Evolutionary conservation across 2,113 vertebrate genomes (phyloP).

Genomic region (Meles meles): DNA sequence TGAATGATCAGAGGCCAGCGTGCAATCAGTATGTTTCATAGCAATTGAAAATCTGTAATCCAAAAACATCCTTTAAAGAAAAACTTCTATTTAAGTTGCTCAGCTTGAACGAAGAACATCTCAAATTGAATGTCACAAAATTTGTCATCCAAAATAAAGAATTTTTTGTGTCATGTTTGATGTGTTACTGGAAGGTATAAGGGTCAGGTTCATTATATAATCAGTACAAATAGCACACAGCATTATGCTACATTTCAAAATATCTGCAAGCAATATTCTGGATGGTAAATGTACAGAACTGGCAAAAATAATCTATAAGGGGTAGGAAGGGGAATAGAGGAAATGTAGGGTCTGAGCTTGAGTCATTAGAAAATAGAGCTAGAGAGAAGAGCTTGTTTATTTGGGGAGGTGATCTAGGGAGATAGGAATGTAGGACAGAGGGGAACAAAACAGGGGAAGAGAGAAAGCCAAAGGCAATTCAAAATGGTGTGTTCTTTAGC

Average conservation of each 20-base stretch:
- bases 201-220: not conserved
- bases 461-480: not conserved
- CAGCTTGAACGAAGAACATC: not conserved
- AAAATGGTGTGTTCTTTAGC: not conserved
- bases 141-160: constrained; percentile 35
- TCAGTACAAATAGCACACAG: not conserved
- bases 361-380: not conserved
- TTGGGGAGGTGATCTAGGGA: not conserved
- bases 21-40: not conserved
- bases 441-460: not conserved
- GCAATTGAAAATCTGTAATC: constrained; percentile 19
- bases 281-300: not conserved
- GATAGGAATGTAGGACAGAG: not conserved
- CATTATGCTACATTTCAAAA: constrained; percentile 21
- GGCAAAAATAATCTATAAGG: not conserved
- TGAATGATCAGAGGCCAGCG: constrained; percentile 29
- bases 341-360: not conserved
- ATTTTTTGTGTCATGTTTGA: not conserved
- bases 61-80: constrained; percentile 32
- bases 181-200: not conserved
- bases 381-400: not conserved
- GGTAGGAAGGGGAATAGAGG: not conserved
- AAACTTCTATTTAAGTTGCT: constrained; percentile 5
- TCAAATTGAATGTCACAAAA: constrained; percentile 26
- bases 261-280: not conserved